Percentiles rank a stretch among this genome's conserved stretches.
phyloP scores from a whole-genome alignment of 2,888 invertebrate species.

The Lacanobia oleracea region DNA sequence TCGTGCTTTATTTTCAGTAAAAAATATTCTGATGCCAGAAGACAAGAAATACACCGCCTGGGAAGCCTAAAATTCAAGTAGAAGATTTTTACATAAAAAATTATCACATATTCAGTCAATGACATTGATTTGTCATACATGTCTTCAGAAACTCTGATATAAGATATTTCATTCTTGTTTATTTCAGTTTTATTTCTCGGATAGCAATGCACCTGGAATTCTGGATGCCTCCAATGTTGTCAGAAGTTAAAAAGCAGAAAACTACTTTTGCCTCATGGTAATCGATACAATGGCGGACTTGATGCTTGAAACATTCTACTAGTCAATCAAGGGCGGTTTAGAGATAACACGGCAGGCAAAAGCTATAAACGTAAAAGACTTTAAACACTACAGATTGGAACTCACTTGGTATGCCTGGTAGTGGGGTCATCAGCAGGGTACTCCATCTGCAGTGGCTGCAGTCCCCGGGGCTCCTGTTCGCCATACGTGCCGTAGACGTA shows the following conservation, averaged over 20 bases:
- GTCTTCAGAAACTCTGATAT: not conserved
- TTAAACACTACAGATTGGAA: slow-evolving; percentile 20
- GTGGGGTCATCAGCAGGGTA: slow-evolving; percentile 82
- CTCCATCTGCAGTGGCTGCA: slow-evolving; percentile 81
- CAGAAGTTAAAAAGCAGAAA: too few relatives aligned
- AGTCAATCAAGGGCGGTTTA: too few relatives aligned
- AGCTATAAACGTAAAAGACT: not conserved
- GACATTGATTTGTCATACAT: not conserved
- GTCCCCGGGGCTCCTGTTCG: slow-evolving; percentile 83
- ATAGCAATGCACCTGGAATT: too few relatives aligned
- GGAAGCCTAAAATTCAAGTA: too few relatives aligned
- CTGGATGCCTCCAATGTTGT: too few relatives aligned
- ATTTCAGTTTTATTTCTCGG: not conserved
- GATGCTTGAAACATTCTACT: too few relatives aligned
- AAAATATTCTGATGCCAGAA: too few relatives aligned
- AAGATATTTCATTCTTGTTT: not conserved
- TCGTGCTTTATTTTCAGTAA: not conserved
- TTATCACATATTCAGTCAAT: too few relatives aligned
- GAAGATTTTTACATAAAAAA: too few relatives aligned
- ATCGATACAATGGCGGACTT: not conserved
- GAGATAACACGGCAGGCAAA: too few relatives aligned
- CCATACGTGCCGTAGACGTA: slow-evolving; percentile 82
- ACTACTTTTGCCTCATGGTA: not conserved
- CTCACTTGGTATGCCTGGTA: slow-evolving; percentile 83
- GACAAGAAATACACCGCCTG: too few relatives aligned